Evolutionary conservation across 2,888 invertebrate genomes (phyloP).

Genomic region (Hyposoter didymator): DNA sequence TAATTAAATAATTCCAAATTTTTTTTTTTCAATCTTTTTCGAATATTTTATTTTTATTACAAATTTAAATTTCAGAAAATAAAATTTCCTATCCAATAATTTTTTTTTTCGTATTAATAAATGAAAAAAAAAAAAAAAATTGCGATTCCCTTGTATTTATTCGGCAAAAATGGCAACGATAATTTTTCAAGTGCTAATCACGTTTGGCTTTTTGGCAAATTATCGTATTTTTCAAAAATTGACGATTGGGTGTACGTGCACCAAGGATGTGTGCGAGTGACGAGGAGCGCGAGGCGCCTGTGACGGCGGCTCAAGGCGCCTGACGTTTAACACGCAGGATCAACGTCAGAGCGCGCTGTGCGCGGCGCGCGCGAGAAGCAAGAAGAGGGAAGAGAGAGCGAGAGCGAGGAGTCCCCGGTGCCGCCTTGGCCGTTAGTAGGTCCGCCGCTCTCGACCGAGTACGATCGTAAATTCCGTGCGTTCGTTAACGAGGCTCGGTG

Average conservation of each 20-base stretch:
- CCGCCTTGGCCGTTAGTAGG: slow-evolving; percentile 73
- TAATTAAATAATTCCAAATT: too few relatives aligned
- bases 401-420: slow-evolving; percentile 63
- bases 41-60: too few relatives aligned
- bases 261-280: slow-evolving; percentile 47
- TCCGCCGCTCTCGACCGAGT: slow-evolving; percentile 75
- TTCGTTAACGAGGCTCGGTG: slow-evolving; percentile 2
- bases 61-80: too few relatives aligned
- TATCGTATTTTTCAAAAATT: background rate
- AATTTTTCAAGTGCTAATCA: background rate
- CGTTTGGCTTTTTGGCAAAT: background rate
- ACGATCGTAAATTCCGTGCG: slow-evolving; percentile 55
- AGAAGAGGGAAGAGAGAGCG: background rate
- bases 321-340: slow-evolving; percentile 82
- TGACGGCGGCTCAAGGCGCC: slow-evolving; percentile 73
- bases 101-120: background rate
- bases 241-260: background rate
- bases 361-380: slow-evolving; percentile 70
- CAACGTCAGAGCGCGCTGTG: slow-evolving; percentile 67
- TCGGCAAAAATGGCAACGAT: background rate
- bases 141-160: background rate
- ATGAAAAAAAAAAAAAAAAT: background rate
- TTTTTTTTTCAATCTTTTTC: too few relatives aligned
- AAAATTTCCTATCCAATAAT: too few relatives aligned
- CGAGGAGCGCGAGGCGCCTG: slow-evolving; percentile 64